Percentiles rank a stretch among this genome's conserved stretches.
These are phyloP conservation scores for Heloderma charlesbogerti DNA, from an alignment of 2,113 vertebrate species.

Conservation along the genomic window DNA sequence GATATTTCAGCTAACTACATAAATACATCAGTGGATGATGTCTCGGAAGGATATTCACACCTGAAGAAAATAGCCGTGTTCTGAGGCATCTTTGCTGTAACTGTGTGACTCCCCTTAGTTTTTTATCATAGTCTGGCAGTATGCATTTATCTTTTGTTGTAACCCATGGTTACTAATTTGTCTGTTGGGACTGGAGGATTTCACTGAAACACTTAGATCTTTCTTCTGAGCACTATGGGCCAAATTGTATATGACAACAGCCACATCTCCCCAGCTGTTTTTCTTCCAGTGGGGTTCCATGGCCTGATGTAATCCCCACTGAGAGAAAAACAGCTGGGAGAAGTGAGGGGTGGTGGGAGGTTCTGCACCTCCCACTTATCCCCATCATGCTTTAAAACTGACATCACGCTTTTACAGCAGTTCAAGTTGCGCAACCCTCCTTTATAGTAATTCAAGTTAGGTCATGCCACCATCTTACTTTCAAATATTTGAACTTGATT, in stretches of 20 bases:
- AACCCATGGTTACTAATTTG: conserved; percentile 26
- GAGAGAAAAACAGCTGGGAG: neutral
- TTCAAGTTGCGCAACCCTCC: neutral
- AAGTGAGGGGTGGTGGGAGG: neutral
- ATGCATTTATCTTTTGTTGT: neutral
- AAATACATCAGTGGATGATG: conserved; percentile 16
- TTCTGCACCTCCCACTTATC: neutral
- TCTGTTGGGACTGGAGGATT: neutral
- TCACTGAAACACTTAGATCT: neutral
- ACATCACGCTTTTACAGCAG: neutral
- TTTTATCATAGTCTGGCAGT: neutral
- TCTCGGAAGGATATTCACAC: conserved; percentile 29
- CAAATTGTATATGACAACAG: neutral
- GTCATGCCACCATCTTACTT: neutral
- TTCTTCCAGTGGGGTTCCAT: neutral
- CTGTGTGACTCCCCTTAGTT: neutral
- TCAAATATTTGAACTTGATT: neutral
- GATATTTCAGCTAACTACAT: neutral
- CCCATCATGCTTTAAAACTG: neutral
- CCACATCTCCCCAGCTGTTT: neutral
- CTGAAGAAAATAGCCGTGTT: conserved; percentile 36
- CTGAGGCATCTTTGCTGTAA: conserved; percentile 24
- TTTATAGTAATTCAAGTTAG: neutral
- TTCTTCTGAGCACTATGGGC: neutral
- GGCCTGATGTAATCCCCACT: neutral